These are phyloP conservation scores for Melanotaenia duboulayi DNA, from an alignment of 2,113 vertebrate species.

Conservation along the genomic window DNA sequence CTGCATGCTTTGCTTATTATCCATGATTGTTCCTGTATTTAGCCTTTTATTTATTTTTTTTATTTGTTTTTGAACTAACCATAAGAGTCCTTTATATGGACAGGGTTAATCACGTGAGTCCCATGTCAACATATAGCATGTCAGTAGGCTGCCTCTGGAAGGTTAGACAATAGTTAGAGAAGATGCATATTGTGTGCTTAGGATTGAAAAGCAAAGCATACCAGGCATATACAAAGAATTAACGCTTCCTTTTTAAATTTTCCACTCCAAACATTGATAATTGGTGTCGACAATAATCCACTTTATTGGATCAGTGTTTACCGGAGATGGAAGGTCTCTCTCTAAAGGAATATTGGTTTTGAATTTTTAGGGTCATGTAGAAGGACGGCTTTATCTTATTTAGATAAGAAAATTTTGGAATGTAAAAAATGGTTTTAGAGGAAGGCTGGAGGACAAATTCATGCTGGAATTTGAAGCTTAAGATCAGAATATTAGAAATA, in stretches of 20 bases:
- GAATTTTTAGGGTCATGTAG: neutral
- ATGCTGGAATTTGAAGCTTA: neutral
- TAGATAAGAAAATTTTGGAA: neutral
- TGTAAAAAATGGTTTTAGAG: neutral
- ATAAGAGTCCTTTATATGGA: conserved; percentile 80
- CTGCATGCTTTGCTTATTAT: conserved; percentile 99
- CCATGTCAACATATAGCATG: conserved; percentile 89
- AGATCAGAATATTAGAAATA: neutral
- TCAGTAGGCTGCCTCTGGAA: conserved; percentile 87
- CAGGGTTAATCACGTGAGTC: conserved; percentile 85
- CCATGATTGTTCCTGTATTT: conserved; percentile 88
- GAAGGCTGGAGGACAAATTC: neutral
- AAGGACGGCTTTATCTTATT: neutral
- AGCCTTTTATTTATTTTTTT: conserved; percentile 73
- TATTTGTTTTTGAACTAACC: conserved; percentile 87
- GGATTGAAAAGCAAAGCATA: conserved; percentile 84
- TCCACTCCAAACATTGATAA: neutral
- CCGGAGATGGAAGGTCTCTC: conserved; percentile 66
- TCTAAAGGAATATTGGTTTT: conserved; percentile 54
- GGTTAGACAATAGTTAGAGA: conserved; percentile 81
- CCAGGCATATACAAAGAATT: conserved; percentile 80
- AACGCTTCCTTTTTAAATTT: conserved; percentile 79
- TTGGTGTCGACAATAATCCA: neutral
- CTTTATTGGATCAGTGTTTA: conserved; percentile 33
- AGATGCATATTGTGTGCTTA: conserved; percentile 76